phyloP scores from a whole-genome alignment of 1,140 invertebrate species.

The Scaptomyza hsui region DNA sequence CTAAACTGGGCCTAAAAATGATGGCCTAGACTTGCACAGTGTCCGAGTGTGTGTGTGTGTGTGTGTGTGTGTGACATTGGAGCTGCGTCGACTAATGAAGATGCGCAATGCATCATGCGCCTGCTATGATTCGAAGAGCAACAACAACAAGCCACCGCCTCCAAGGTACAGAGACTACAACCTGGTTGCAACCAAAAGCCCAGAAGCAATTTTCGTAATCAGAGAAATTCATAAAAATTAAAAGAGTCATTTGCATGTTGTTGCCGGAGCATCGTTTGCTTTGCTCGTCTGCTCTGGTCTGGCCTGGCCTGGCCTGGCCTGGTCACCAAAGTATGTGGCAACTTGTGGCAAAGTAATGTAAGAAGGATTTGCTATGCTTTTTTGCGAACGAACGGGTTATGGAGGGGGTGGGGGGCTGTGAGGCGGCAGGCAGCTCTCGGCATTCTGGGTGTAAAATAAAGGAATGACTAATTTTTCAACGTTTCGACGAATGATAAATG shows the following conservation, averaged over 20 bases:
- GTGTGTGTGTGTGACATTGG: constrained; percentile 59
- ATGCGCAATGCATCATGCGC: constrained; percentile 78
- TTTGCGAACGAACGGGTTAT: constrained; percentile 48
- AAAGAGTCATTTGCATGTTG: constrained; percentile 82
- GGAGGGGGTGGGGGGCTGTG: constrained; percentile 32
- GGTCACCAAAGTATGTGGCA: constrained; percentile 33
- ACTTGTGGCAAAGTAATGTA: constrained; percentile 58
- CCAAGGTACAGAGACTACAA: background rate
- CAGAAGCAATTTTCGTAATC: constrained; percentile 83
- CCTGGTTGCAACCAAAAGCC: constrained; percentile 61
- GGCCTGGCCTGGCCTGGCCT: background rate
- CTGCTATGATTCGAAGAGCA: constrained; percentile 29
- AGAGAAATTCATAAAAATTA: constrained; percentile 83
- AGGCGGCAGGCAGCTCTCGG: constrained; percentile 57
- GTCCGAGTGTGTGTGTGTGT: background rate
- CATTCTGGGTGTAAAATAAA: constrained; percentile 81
- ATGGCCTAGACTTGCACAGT: constrained; percentile 52
- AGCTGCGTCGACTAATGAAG: constrained; percentile 79
- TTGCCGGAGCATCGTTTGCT: constrained; percentile 30
- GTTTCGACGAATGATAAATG: constrained; percentile 83
- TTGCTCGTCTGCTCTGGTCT: background rate
- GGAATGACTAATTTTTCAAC: constrained; percentile 83
- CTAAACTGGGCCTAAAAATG: constrained; percentile 72
- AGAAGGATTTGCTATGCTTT: constrained; percentile 60
- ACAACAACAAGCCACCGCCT: constrained; percentile 6